Conservation (phyloP, 2,113 vertebrate genomes). For the Paracanthobrama guichenoti region DNA sequence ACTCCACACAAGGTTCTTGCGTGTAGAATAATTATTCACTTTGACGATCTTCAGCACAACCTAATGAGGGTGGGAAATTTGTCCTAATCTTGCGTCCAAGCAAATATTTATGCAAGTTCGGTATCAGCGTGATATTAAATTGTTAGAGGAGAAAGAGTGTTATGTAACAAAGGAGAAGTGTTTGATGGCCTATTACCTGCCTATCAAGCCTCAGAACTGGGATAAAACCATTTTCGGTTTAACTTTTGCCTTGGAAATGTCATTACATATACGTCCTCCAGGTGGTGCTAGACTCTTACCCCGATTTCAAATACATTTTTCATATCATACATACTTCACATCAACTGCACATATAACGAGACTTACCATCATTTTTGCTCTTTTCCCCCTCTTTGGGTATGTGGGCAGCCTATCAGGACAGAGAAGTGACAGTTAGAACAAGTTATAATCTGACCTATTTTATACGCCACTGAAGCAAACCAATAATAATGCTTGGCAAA, state of each 20-base stretch:
- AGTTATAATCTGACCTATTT: not conserved
- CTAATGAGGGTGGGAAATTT: slow-evolving; percentile 4
- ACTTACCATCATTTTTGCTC: slow-evolving; percentile 74
- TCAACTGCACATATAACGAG: not conserved
- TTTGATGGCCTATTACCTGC: not conserved
- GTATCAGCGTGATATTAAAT: slow-evolving; percentile 9
- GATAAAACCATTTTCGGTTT: not conserved
- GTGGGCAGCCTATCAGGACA: slow-evolving; percentile 67
- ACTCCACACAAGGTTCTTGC: slow-evolving; percentile 53
- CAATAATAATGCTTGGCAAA: not conserved
- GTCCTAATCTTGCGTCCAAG: not conserved
- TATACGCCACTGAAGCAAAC: not conserved
- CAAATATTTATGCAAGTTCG: slow-evolving; percentile 1
- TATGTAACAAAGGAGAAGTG: not conserved
- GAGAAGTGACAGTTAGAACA: not conserved
- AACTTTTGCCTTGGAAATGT: not conserved
- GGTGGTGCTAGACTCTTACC: slow-evolving; percentile 43
- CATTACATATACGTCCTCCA: slow-evolving; percentile 47
- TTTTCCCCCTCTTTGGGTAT: slow-evolving; percentile 71
- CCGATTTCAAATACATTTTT: not conserved
- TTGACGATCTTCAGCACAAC: slow-evolving; percentile 32
- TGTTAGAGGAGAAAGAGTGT: not conserved
- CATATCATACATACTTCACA: not conserved
- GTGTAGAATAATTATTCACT: slow-evolving; percentile 31
- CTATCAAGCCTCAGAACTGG: not conserved